Evolutionary conservation across 2,113 vertebrate species (phyloP).

Genomic region (Todiramphus chloris): DNA sequence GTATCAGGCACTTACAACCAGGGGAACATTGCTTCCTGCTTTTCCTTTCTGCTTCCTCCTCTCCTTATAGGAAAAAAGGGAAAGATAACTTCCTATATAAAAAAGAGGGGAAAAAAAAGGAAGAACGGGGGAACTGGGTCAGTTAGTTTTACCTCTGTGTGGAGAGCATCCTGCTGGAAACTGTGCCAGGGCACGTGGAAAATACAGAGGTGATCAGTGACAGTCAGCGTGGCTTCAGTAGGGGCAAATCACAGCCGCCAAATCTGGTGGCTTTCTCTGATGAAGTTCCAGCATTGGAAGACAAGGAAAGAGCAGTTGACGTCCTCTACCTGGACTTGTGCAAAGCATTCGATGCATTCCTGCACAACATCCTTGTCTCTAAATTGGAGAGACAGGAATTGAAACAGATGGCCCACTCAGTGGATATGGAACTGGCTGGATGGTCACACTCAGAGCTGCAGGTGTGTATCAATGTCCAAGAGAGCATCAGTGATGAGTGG

Average conservation of each 20-base stretch:
- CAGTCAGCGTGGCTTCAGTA: background rate
- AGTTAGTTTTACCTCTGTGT: background rate
- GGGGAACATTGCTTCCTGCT: background rate
- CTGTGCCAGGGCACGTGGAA: background rate
- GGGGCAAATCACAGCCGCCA: background rate
- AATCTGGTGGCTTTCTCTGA: background rate
- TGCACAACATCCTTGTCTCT: background rate
- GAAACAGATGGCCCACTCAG: background rate
- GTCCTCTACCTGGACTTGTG: background rate
- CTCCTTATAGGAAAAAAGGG: background rate
- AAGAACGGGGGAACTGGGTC: background rate
- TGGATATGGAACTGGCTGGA: background rate
- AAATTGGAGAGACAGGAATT: background rate
- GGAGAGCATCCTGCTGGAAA: background rate
- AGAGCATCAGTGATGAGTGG: background rate
- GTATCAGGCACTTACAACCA: accelerated
- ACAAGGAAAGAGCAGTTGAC: background rate
- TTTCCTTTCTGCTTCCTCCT: background rate
- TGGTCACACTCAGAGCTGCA: background rate
- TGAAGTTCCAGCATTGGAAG: background rate
- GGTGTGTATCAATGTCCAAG: background rate
- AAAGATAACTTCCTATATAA: background rate
- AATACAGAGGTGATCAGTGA: background rate
- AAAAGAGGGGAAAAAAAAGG: background rate
- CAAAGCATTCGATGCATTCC: background rate